phyloP scores from a whole-genome alignment of 2,888 invertebrate genomes.

The Drosophila phalerata region DNA sequence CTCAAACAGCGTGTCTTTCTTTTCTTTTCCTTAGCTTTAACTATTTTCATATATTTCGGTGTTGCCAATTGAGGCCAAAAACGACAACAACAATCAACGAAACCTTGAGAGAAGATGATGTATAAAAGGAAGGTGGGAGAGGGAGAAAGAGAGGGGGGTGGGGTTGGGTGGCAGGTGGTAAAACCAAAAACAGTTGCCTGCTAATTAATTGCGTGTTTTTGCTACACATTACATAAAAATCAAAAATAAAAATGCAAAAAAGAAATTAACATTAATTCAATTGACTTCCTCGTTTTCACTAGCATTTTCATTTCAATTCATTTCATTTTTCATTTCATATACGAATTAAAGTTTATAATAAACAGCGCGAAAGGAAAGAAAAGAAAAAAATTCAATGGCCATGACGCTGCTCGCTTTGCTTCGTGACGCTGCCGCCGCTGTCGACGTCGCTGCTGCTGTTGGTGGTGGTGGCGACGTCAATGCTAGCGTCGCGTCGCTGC shows the following conservation, averaged over 20 bases:
- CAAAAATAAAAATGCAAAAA: conserved; percentile 34
- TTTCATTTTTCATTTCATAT: too few species aligned
- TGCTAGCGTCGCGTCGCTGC: conserved; percentile 48
- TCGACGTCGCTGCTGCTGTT: conserved; percentile 7
- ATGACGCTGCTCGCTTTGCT: conserved; percentile 69
- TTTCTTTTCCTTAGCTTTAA: conserved; percentile 24
- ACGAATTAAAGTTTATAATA: conserved; percentile 55
- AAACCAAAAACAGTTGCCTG: conserved; percentile 46
- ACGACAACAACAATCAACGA: conserved; percentile 33
- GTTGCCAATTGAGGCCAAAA: conserved; percentile 70
- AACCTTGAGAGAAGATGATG: conserved; percentile 29
- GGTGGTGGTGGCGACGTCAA: conserved; percentile 23
- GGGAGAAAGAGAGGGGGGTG: too few species aligned
- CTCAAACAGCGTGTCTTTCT: conserved; percentile 32
- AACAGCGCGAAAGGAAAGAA: conserved; percentile 43
- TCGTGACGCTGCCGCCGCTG: conserved; percentile 43
- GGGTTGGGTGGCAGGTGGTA: too few species aligned
- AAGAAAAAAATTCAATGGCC: conserved; percentile 81
- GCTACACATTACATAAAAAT: conserved; percentile 48
- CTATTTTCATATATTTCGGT: conserved; percentile 26
- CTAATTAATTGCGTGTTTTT: conserved; percentile 35
- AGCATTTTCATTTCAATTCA: conserved; percentile 62
- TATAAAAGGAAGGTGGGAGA: neutral
- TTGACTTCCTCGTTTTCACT: conserved; percentile 58
- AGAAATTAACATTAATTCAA: conserved; percentile 53